These are phyloP conservation scores for Psilanteris sp. DNA, from an alignment of 1,140 invertebrate genomes.

Conservation along the genomic window DNA sequence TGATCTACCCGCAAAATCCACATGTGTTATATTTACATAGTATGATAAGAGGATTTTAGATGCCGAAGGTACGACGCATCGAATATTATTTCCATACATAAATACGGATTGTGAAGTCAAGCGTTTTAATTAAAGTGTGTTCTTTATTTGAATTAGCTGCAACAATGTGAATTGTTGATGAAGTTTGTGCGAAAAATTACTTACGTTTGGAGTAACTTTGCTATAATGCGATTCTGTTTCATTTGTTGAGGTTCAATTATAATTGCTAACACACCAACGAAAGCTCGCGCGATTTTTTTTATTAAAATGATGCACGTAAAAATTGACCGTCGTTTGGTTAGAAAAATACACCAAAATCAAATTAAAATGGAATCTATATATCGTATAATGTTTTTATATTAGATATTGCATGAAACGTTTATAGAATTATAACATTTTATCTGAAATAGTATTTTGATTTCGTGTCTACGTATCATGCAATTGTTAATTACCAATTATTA, in stretches of 20 bases:
- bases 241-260: too few species aligned
- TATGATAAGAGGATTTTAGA: slow-evolving; percentile 31
- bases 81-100: slow-evolving; percentile 5
- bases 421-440: too few species aligned
- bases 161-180: slow-evolving; percentile 2
- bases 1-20: slow-evolving; percentile 15
- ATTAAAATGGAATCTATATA: too few species aligned
- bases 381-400: too few species aligned
- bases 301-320: neutral
- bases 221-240: neutral
- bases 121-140: slow-evolving; percentile 26
- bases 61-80: slow-evolving; percentile 1
- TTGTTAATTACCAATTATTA: too few species aligned
- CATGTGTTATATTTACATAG: slow-evolving; percentile 32
- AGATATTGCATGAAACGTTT: too few species aligned
- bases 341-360: too few species aligned
- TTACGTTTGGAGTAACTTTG: slow-evolving; percentile 1
- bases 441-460: too few species aligned
- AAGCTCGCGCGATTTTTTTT: too few species aligned
- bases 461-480: too few species aligned
- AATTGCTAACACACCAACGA: too few species aligned
- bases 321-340: neutral
- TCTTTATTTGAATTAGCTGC: slow-evolving; percentile 9
- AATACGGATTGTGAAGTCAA: slow-evolving; percentile 15
- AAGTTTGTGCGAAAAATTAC: slow-evolving; percentile 2